A percentile compares a stretch with the other conserved stretches of the same genome.
phyloP scores from a whole-genome alignment of 2,888 invertebrate species.

The Macaria liturata region DNA sequence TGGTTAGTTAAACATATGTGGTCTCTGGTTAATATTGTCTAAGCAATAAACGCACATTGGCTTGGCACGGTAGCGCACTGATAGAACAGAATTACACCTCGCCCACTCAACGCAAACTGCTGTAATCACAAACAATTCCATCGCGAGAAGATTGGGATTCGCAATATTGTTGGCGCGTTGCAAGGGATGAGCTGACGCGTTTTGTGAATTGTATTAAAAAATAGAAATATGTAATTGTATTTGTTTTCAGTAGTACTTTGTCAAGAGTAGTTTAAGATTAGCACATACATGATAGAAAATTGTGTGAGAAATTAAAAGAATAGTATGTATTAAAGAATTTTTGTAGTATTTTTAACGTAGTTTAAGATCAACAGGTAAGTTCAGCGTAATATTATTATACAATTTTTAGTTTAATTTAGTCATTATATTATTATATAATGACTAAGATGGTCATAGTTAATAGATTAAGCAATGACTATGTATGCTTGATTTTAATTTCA shows the following conservation, averaged over 20 bases:
- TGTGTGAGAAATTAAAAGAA: background rate
- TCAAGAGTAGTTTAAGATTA: background rate
- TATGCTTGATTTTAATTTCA: too few species aligned
- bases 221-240: too few species aligned
- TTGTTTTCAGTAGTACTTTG: too few species aligned
- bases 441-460: too few species aligned
- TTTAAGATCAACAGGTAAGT: too few species aligned
- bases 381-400: too few species aligned
- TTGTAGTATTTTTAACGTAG: background rate
- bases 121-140: constrained; percentile 72
- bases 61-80: constrained; percentile 33
- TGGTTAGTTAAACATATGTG: too few species aligned
- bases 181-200: constrained; percentile 9
- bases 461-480: too few species aligned
- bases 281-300: background rate
- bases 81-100: constrained; percentile 63
- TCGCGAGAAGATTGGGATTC: constrained; percentile 65
- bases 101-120: constrained; percentile 54
- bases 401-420: too few species aligned
- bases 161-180: constrained; percentile 48
- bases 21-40: background rate
- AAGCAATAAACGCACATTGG: background rate
- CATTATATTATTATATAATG: too few species aligned
- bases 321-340: background rate
- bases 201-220: background rate